Evolutionary conservation across 2,113 vertebrate genomes (phyloP).

Genomic region (Sylvietta virens): DNA sequence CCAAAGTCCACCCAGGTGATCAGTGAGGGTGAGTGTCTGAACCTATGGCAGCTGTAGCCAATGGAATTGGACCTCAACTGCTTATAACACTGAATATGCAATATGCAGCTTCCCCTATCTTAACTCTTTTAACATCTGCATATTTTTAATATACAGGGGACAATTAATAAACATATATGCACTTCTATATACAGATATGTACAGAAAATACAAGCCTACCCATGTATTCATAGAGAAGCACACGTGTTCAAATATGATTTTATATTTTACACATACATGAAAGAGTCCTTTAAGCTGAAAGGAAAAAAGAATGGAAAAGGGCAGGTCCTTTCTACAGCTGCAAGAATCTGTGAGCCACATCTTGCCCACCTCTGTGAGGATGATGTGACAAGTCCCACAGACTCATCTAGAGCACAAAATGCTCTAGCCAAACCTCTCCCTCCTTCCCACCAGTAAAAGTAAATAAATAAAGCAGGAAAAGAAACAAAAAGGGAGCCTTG

Average conservation of each 20-base stretch:
- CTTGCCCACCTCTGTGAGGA: background rate
- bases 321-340: background rate
- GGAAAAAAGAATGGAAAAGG: background rate
- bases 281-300: background rate
- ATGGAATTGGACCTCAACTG: background rate
- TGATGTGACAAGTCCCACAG: background rate
- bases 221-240: background rate
- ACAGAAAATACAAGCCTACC: background rate
- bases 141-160: background rate
- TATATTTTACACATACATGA: background rate
- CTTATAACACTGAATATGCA: background rate
- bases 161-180: background rate
- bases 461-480: slow-evolving; percentile 38
- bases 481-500: slow-evolving; percentile 15
- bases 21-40: background rate
- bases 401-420: background rate
- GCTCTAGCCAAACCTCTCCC: background rate
- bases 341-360: background rate
- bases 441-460: slow-evolving; percentile 14
- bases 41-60: background rate
- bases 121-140: background rate
- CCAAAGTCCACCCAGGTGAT: background rate
- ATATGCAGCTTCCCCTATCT: background rate
- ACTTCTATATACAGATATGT: background rate
- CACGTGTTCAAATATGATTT: background rate